Base-by-base conservation (phyloP, 2,888 invertebrate genomes). In the Caenorhabditis sp. region DNA sequence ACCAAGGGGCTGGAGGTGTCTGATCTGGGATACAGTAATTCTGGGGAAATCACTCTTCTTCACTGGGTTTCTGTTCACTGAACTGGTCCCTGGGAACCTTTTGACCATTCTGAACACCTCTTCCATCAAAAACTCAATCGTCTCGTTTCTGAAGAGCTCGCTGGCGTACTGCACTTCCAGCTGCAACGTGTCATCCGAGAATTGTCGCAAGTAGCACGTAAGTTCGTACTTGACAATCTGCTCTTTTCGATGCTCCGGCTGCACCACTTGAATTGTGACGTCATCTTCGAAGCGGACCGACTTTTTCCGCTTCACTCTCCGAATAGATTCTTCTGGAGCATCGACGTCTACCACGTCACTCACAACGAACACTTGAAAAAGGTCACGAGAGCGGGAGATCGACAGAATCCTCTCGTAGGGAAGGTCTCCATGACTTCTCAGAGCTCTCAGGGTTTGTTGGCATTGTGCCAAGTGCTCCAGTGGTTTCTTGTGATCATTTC, bases 201-300 rank as follows among this genome's bases (percentile, higher is more conserved):
- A 56, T n/a, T 63, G 56, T 32, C 70, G 56, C 24, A 68, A 39
- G 52, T 75, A 75, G 63, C 62, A 75, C 2, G 58, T 63, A 58
- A 58, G 48, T 9, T 55, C 48, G 50, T 75, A 75, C 35, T 68
- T 68, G 9, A 55, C 41, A 1, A 56, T 32, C 13, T 22, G 26
- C 9, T 45, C 37, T n/a, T 41, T 22, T 6, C 26, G 26, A 24
- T 50, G 13, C 22, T 43, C 41, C 20, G 52, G 13, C 22, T 43
- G 50, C 20, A 58, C 15, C 11, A 55, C 20, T 20, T 70, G 43
- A 8, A 52, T 27, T 6, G 30, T 20, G 2, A 37, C 17, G 39
- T 71, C 71, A 62, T 71, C 59, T 27, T 59, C 48, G 13, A 73
- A 73, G 27, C 65, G 22, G 15, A 73, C 73, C 45, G 26, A 22